These are phyloP conservation scores for Dryobotodes eremita DNA, from an alignment of 2,888 invertebrate genomes.

Conservation along the genomic window DNA sequence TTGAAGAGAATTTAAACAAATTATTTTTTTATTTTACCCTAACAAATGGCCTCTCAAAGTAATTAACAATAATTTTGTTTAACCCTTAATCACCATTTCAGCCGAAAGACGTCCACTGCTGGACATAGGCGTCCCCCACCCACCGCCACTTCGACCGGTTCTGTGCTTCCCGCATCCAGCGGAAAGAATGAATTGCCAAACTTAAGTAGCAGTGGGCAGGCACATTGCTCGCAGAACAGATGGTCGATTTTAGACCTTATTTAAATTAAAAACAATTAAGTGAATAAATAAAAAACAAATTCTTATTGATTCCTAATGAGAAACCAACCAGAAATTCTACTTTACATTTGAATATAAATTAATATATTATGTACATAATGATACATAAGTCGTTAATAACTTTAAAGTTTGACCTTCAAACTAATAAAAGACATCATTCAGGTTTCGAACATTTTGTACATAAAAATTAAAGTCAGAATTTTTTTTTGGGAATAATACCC, in stretches of 20 bases:
- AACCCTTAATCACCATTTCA: background rate
- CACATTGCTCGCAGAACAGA: background rate
- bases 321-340: conserved; percentile 5
- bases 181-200: background rate
- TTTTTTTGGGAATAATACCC: too few relatives aligned
- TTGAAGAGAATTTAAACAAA: background rate
- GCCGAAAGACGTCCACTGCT: background rate
- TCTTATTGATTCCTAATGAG: background rate
- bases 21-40: background rate
- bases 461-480: too few relatives aligned
- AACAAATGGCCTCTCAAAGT: background rate
- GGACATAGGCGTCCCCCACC: background rate
- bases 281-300: background rate
- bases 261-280: conserved; percentile 1
- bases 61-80: background rate
- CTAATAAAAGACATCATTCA: background rate
- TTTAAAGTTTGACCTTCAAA: conserved; percentile 4
- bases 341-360: conserved; percentile 20
- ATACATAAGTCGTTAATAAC: background rate
- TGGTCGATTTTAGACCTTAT: background rate
- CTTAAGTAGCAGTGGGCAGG: background rate
- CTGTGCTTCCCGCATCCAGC: background rate
- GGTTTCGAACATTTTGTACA: too few relatives aligned
- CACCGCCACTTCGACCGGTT: background rate
- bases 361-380: conserved; percentile 1